Evolutionary conservation across 2,113 vertebrate species (phyloP).

Genomic region (Micronycteris hirsuta): DNA sequence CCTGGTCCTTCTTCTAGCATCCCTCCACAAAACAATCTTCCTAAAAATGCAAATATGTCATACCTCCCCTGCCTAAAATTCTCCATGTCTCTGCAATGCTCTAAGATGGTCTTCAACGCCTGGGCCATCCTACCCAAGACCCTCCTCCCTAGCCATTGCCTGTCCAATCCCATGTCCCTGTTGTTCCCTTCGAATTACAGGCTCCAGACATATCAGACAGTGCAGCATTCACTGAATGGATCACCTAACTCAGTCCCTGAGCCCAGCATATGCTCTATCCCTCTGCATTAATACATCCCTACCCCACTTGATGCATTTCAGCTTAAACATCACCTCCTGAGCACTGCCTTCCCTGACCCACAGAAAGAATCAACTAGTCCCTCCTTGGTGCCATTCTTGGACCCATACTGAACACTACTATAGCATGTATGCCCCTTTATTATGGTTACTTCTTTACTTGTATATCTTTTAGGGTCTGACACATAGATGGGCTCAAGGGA

Average conservation of each 20-base stretch:
- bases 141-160: neutral
- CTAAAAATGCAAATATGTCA: neutral
- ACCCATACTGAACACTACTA: neutral
- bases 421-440: neutral
- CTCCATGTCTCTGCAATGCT: neutral
- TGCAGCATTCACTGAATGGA: too few species aligned
- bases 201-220: neutral
- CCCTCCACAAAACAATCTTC: neutral
- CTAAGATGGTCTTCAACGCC: neutral
- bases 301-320: neutral
- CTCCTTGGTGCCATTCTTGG: neutral
- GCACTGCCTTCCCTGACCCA: neutral
- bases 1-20: neutral
- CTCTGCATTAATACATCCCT: neutral
- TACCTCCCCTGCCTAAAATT: neutral
- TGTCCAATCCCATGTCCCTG: neutral
- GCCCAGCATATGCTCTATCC: neutral
- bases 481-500: neutral
- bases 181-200: neutral
- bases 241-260: fast-evolving
- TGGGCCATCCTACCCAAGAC: neutral
- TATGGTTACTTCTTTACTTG: neutral
- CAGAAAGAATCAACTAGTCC: neutral
- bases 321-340: neutral
- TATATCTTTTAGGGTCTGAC: neutral